Evolutionary conservation across 2,888 invertebrate species (phyloP).

Genomic region (Drosophila tanythrix): DNA sequence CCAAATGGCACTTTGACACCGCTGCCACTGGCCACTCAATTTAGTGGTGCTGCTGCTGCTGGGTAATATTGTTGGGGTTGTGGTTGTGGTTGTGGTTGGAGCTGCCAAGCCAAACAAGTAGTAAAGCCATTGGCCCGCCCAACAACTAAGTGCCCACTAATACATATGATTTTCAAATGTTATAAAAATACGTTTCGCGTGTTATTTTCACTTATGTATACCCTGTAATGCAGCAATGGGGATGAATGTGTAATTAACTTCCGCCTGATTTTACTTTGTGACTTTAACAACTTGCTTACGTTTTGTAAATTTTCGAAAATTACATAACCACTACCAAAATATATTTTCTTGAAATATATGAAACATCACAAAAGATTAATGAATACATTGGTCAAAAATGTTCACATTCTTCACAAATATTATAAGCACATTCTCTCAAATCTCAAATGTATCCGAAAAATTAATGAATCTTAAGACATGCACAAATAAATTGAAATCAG

Average conservation of each 20-base stretch:
- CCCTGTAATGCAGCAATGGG: constrained; percentile 20
- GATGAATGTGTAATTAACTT: neutral
- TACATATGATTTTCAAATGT: constrained; percentile 63
- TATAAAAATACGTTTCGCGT: constrained; percentile 36
- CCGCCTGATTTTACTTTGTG: neutral
- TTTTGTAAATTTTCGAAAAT: neutral
- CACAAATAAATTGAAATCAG: neutral
- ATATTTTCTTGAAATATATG: neutral
- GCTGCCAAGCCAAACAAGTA: constrained; percentile 68
- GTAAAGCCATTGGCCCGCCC: constrained; percentile 24
- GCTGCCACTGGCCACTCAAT: constrained; percentile 22
- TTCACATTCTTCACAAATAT: neutral
- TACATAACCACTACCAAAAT: neutral
- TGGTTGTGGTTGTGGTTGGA: neutral
- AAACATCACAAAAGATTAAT: neutral
- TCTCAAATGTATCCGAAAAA: neutral
- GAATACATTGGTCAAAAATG: neutral
- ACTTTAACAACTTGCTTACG: neutral
- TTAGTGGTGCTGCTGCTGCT: constrained; percentile 10
- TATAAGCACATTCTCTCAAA: neutral
- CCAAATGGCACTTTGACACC: constrained; percentile 60
- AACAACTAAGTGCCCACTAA: constrained; percentile 72
- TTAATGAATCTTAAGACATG: neutral
- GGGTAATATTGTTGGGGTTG: neutral
- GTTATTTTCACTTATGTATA: constrained; percentile 37